Base-by-base conservation (phyloP, 2,797 vertebrate genomes). In the Sternarchorhynchus goeldii region DNA sequence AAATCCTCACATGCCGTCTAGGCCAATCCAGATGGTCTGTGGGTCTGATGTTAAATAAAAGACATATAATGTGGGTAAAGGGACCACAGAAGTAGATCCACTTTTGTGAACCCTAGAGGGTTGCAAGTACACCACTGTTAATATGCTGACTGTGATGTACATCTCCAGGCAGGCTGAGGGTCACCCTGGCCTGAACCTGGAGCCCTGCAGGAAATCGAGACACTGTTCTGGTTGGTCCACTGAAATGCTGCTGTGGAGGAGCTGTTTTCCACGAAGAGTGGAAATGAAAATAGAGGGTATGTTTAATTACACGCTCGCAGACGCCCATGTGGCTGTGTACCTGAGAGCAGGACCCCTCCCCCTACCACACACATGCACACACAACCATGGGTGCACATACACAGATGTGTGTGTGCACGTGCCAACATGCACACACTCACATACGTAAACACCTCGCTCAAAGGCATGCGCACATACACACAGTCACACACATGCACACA, bases 271-370 rank as follows among this genome's bases (percentile, higher is more conserved):
- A 21, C 73, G 32, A 16, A 36, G 69, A 36, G 32, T 62, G 21
- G 29, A 79, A 77, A 77, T 71, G 4, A 79, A 66, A 65, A 25
- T 4, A 16, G 59, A 56, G 14, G 59, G 20, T 57, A 17, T 32
- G 56, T 78, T 76, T 75, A 81, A 83, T 73, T 73, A 62, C 34
- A 71, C 12, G 17, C 21, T 84, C 73, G 76, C 73, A 81, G 79
- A 41, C 68, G 32, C 70, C 66, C 75, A 67, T 21, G 63, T 68
- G 64, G 76, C 50, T 73, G 70, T 77, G 65, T 60, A 81, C 67
- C 69, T 75, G 68, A 71, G 68, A 65, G 60, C 21, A 32, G 39
- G 2, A 75, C 62, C 10, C 50, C 66, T 39, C 62, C 63, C 39
- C 45, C 50, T 29, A 34, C 29, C 64, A 81, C 73, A 32, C 73